These are phyloP conservation scores for Chelon auratus DNA, from an alignment of 2,797 vertebrate species.

Conservation along the genomic window DNA sequence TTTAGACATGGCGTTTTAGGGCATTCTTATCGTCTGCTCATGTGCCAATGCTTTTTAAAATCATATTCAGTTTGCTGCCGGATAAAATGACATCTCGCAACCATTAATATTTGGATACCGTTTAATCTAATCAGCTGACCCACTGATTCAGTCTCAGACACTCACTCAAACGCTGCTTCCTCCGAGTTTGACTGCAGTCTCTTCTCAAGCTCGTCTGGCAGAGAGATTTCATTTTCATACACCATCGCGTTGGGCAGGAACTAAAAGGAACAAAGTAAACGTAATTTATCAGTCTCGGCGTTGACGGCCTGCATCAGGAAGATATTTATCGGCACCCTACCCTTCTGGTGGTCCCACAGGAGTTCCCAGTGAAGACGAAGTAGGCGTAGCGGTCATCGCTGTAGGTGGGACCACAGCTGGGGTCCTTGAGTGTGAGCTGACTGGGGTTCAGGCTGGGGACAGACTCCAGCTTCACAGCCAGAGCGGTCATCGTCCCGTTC, in stretches of 20 bases:
- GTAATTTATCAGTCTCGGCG: neutral
- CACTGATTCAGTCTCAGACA: neutral
- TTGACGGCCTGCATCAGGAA: neutral
- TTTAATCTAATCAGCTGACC: too few relatives aligned
- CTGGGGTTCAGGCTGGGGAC: slow-evolving; percentile 74
- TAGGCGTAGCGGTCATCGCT: slow-evolving; percentile 69
- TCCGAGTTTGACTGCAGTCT: accelerated
- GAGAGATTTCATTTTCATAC: slow-evolving; percentile 81
- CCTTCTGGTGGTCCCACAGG: slow-evolving; percentile 81
- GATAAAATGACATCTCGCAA: too few relatives aligned
- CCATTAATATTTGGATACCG: too few relatives aligned
- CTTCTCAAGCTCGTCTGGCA: slow-evolving; percentile 45
- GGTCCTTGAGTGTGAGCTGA: slow-evolving; percentile 80
- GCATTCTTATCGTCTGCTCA: too few relatives aligned
- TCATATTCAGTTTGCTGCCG: too few relatives aligned
- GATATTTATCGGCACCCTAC: slow-evolving; percentile 26
- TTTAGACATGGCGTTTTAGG: too few relatives aligned
- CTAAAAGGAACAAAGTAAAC: slow-evolving; percentile 36
- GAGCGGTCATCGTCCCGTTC: slow-evolving; percentile 83
- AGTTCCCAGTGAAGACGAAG: slow-evolving; percentile 74
- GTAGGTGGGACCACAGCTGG: slow-evolving; percentile 74
- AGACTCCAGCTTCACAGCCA: slow-evolving; percentile 79
- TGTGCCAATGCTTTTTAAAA: too few relatives aligned
- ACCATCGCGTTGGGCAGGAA: slow-evolving; percentile 74
- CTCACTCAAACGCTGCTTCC: slow-evolving; percentile 66